Evolutionary conservation across 23 tunicate species (phyloP), one percentile per base, ranked within the genome.

Genomic region (Aplidium turbinatum): DNA sequence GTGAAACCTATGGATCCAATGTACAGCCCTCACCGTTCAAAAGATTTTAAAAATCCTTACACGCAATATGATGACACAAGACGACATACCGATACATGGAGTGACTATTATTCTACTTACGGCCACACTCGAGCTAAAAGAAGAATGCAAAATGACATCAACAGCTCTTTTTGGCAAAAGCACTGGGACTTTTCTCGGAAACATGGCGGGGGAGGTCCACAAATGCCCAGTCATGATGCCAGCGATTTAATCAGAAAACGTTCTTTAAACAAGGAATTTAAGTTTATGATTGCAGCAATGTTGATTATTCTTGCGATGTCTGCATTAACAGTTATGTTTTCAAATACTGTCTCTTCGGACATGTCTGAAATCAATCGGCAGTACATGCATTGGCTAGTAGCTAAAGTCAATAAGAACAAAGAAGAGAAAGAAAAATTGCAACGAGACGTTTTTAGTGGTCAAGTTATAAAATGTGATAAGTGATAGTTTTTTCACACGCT

Each of bases 201-300:
- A 19, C 79, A 58, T 47, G 87, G 87, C 5, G 87, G 87, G 2
- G 87, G 87, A 3, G 87, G 87, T 3, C 87, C 87, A 7, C 53
- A 72, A 33, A 38, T 81, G 21, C 61, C 87, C 25, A 71, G 45
- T 29, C 87, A 81, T 26, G 70, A 72, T 25, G 58, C 22, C 3
- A 6, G 7, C 25, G n/a, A 47, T 29, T 2, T 27, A 26, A 70
- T n/a, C n/a, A n/a, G n/a, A n/a, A n/a, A n/a, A n/a, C n/a, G n/a
- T n/a, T n/a, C n/a, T 9, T 42, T 42, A 42, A 42, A 42, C 50
- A 11, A 42, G 16, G 16, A 16, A 42, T 11, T 9, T 42, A 42
- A 42, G 50, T 16, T 11, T 42, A 42, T 9, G 16, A 9, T 9
- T 42, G 50, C 13, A 9, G 50, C 50, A 9, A 9, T 11, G 50